Evolutionary conservation across 1,140 invertebrate genomes (phyloP), one percentile per base, ranked within the genome.

Genomic region (Penaeus japonicus): DNA sequence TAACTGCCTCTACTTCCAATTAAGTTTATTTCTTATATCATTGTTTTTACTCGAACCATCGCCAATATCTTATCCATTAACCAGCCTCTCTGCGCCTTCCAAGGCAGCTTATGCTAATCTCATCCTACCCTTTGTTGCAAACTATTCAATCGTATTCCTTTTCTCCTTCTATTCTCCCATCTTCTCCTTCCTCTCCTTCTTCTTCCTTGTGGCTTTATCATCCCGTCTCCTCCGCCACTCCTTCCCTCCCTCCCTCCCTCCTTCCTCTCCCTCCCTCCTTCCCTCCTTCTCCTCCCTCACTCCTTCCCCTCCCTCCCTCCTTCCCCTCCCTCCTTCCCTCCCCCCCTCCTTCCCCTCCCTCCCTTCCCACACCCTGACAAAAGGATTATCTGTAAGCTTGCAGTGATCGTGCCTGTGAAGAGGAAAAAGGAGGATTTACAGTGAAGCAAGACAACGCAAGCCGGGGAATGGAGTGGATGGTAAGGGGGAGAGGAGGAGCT

Each of bases 341-440:
- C 62, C 35, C 22, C 53, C 39, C 10, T 18, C 59, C n/a, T 54
- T 57, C 20, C 80, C 27, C 18, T 30, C 24, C 4, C 18, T 24
- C 35, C 30, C n/a, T 54, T 27, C 55, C 27, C 27, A n/a, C n/a
- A 54, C 55, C 80, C 59, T 54, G n/a, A 54, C 32, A 30, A n/a
- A n/a, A 27, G 32, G 62, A 73, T 84, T 75, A 73, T 84, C 83
- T 54, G 35, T 75, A 18, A 65, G 81, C 81, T 83, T 65, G 62
- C 81, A 22, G 81, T 83, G 81, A 83, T 83, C 81, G 81, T 83
- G 81, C 62, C 55, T 59, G 55, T 65, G 57, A 22, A 65, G 32
- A n/a, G 59, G 65, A 65, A 82, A 83, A 83, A 57, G 57, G 57
- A 62, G 81, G 81, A 83, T 83, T 83, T 83, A 83, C 55, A 83